Evolutionary conservation across 2,113 vertebrate genomes (phyloP), one percentile per base, ranked within the genome.

Genomic region (Sigmodon hispidus): DNA sequence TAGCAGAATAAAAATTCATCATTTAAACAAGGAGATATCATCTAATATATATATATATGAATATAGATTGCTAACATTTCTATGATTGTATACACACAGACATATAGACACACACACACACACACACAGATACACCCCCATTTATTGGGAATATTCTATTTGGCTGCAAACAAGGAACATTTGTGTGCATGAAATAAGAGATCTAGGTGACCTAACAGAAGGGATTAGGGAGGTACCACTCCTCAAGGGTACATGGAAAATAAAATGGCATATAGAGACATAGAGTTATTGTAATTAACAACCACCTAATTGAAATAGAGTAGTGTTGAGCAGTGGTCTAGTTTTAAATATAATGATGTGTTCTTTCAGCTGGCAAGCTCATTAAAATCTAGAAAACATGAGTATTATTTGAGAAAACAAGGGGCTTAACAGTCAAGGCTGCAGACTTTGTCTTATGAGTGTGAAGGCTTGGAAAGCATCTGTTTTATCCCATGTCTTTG

Each of bases 341-440:
- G 29, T 94, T 72, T 52, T 11, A 21, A 69, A 36, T 72, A 43
- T 55, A 17, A 84, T 43, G 5, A 29, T 83, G 73, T 26, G 12
- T 90, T 92, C 59, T 79, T 69, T 40, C 45, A 76, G n/a, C 34
- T 87, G 40, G 91, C 22, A 89, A 65, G 24, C 26, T 89, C 45
- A 94, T 75, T 65, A 94, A 55, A 17, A 36, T 63, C 59, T 90
- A 92, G 43, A 95, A 34, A 67, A 57, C 45, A 88, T 79, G 19
- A 31, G 15, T 59, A 52, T 75, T 87, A 22, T 85, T 34, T 93
- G 31, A 93, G 57, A 94, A 96, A 81, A n/a, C 40, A 91, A 92
- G 31, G 48, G 29, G 4, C 16, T 15, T 36, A 13, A 57, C 77
- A n/a, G 21, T 13, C 9, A 87, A 81, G 29, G n/a, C 1, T 24